Evolutionary conservation across 2,888 invertebrate species (phyloP).

Genomic region (Augiades crinisus): DNA sequence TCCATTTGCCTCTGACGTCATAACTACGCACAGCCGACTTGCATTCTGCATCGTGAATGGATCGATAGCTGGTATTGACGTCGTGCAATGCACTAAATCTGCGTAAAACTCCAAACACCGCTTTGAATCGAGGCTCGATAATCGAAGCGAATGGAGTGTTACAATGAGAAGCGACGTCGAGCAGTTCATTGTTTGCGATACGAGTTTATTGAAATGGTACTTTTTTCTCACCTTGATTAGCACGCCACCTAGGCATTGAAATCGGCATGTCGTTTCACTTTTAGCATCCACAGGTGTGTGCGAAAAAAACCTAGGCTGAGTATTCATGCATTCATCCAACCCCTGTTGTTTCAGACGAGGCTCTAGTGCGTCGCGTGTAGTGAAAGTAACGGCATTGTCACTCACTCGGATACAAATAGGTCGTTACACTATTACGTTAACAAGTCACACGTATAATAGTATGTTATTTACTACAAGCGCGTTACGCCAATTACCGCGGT

Average conservation of each 20-base stretch:
- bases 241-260: conserved; percentile 11
- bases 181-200: conserved; percentile 6
- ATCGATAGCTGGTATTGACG: not conserved
- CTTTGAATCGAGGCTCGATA: not conserved
- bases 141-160: not conserved
- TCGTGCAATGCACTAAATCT: not conserved
- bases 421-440: conserved; percentile 1
- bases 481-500: too few species aligned
- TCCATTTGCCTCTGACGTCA: not conserved
- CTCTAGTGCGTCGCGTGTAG: not conserved
- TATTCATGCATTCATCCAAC: conserved; percentile 9
- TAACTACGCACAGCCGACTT: not conserved
- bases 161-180: not conserved
- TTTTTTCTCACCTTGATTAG: conserved; percentile 11
- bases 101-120: not conserved
- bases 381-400: conserved; percentile 10
- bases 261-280: conserved; percentile 16
- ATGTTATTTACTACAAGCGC: too few species aligned
- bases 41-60: not conserved
- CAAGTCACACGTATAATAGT: not conserved
- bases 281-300: conserved; percentile 18
- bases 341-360: not conserved
- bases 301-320: not conserved
- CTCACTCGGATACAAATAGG: not conserved
- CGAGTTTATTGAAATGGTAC: not conserved